phyloP scores from a whole-genome alignment of 2,113 vertebrate species.

The Psilopsiagon aymara region DNA sequence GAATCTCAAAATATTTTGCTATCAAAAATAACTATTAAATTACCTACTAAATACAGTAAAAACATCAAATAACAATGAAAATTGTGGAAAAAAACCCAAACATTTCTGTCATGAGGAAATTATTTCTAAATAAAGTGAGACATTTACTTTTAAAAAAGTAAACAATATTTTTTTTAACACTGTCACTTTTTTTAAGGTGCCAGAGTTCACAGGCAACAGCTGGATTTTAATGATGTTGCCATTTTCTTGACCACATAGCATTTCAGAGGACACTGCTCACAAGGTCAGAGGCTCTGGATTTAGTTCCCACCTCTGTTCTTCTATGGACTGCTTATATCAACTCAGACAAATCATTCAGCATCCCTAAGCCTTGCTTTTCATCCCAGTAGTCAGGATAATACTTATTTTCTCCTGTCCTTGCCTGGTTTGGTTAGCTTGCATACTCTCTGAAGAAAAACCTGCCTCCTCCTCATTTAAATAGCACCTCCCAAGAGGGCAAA shows the following conservation, averaged over 20 bases:
- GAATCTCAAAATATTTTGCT: neutral
- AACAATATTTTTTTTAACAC: neutral
- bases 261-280: neutral
- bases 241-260: neutral
- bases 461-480: constrained; percentile 25
- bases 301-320: neutral
- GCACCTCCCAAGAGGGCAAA: constrained; percentile 14
- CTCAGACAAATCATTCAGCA: neutral
- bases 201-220: neutral
- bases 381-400: neutral
- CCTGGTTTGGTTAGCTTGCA: constrained; percentile 8
- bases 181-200: neutral
- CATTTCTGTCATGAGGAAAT: neutral
- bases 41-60: neutral
- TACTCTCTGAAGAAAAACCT: constrained; percentile 27
- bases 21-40: neutral
- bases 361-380: neutral
- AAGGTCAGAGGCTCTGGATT: neutral
- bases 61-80: neutral
- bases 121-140: neutral
- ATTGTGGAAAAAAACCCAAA: neutral
- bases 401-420: constrained; percentile 27
- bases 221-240: neutral
- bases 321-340: neutral
- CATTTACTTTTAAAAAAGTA: neutral